Conservation (phyloP, 2,797 vertebrate species). For the Apogon hyalosoma region DNA sequence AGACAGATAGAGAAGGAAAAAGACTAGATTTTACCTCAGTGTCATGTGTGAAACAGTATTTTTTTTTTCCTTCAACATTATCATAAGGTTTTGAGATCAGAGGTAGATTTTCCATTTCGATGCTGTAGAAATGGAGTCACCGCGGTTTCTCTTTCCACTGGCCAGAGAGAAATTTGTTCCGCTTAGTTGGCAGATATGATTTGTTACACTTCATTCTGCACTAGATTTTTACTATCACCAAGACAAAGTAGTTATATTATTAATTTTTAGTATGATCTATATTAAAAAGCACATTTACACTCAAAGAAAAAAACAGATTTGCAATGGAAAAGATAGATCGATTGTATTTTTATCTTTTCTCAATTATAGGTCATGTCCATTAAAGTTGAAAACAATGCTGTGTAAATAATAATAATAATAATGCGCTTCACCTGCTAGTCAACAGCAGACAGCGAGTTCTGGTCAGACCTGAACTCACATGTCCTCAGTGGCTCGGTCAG, state of each 20-base stretch:
- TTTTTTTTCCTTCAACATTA: constrained; percentile 23
- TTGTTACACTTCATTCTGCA: constrained; percentile 61
- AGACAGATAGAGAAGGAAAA: constrained; percentile 25
- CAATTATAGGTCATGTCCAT: no score
- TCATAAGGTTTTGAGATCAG: constrained; percentile 53
- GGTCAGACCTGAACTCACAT: constrained; percentile 20
- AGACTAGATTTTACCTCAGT: constrained; percentile 34
- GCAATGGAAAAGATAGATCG: no score
- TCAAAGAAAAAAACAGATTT: background rate
- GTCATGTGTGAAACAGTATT: constrained; percentile 40
- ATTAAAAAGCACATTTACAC: no score
- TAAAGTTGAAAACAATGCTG: background rate
- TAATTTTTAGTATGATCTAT: background rate
- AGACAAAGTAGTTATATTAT: constrained; percentile 45
- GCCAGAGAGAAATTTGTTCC: constrained; percentile 68
- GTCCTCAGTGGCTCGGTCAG: constrained; percentile 39
- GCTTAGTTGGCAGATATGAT: constrained; percentile 51
- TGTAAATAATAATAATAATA: background rate
- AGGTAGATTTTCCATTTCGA: constrained; percentile 58
- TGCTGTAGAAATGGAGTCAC: constrained; percentile 54
- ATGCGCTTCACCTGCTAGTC: constrained; percentile 22
- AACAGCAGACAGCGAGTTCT: constrained; percentile 32
- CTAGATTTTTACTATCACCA: constrained; percentile 38
- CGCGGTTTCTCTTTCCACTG: constrained; percentile 64
- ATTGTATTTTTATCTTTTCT: no score